Conservation (phyloP, 92 coral and sea anemone species). For the Parazoanthus swiftii region DNA sequence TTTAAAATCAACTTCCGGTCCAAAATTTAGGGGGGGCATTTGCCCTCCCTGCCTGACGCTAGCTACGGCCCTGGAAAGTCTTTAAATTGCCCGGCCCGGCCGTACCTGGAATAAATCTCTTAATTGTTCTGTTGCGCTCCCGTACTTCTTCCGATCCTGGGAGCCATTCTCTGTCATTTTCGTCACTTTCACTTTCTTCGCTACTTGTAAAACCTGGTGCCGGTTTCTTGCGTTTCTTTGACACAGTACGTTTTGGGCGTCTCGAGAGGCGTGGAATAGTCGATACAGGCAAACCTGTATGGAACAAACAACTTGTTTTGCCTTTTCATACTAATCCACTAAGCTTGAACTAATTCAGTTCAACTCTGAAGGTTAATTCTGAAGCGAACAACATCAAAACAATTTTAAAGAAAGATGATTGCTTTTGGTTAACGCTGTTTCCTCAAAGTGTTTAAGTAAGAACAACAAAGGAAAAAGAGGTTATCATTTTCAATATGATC, state of each 20-base stretch:
- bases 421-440: too few relatives aligned
- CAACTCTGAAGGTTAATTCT: neutral
- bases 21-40: too few relatives aligned
- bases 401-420: too few relatives aligned
- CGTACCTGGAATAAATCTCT: slow-evolving; percentile 83
- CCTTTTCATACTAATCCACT: neutral
- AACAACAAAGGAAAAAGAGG: too few relatives aligned
- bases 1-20: too few relatives aligned
- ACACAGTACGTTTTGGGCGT: neutral
- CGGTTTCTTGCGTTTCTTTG: neutral
- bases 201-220: slow-evolving; percentile 28
- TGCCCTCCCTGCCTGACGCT: too few relatives aligned
- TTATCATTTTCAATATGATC: too few relatives aligned
- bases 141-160: slow-evolving; percentile 83
- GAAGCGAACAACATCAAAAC: too few relatives aligned
- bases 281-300: slow-evolving; percentile 16
- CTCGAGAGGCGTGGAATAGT: slow-evolving; percentile 10
- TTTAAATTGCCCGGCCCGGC: neutral
- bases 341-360: neutral
- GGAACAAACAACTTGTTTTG: neutral
- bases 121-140: slow-evolving; percentile 57
- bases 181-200: slow-evolving; percentile 50
- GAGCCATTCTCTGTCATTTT: slow-evolving; percentile 79
- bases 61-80: too few relatives aligned
- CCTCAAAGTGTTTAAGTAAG: too few relatives aligned